These are phyloP conservation scores for Aythya baeri DNA, from an alignment of 2,113 vertebrate species.

Conservation along the genomic window DNA sequence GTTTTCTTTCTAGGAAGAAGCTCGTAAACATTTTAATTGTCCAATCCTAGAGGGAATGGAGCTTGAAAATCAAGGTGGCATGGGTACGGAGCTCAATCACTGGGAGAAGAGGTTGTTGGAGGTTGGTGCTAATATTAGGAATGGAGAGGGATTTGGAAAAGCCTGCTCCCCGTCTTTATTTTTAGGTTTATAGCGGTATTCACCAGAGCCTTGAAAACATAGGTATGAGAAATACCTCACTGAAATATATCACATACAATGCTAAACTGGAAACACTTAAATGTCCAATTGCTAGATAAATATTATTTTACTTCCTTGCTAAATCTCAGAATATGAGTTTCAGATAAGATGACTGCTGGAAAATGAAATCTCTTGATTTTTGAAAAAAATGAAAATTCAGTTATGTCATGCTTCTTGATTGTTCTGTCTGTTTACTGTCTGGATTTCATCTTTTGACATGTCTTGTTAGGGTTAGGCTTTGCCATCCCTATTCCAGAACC, in stretches of 20 bases:
- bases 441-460: background rate
- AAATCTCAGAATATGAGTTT: background rate
- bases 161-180: background rate
- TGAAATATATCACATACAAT: background rate
- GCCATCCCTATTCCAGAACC: background rate
- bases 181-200: background rate
- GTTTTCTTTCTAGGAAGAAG: slow-evolving; percentile 85
- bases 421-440: background rate
- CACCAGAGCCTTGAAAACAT: background rate
- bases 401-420: background rate
- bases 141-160: background rate
- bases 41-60: slow-evolving; percentile 95
- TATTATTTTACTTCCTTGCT: background rate
- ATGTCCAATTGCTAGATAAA: background rate
- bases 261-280: background rate
- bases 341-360: background rate
- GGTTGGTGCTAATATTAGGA: slow-evolving; percentile 71
- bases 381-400: background rate
- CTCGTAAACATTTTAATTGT: slow-evolving; percentile 90
- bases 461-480: background rate
- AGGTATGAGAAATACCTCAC: background rate
- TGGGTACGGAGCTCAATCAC: slow-evolving; percentile 95
- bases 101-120: slow-evolving; percentile 97
- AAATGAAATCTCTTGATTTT: background rate
- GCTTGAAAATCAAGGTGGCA: slow-evolving; percentile 97